Evolutionary conservation across 2,113 vertebrate genomes (phyloP), one percentile per base, ranked within the genome.

Genomic region (Amia ocellicauda): DNA sequence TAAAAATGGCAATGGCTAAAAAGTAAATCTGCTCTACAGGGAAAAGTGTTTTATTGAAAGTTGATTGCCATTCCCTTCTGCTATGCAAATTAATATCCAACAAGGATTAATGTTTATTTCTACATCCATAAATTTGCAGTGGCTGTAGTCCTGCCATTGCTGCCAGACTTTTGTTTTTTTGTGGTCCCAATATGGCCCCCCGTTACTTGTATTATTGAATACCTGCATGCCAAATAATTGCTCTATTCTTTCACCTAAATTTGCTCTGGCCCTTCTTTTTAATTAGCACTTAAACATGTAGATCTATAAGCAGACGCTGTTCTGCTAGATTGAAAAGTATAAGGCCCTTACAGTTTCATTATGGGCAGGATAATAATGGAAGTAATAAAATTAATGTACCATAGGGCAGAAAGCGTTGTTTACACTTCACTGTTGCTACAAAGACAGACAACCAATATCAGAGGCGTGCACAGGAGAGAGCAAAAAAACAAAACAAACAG

Each of bases 271-370:
- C 50, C 27, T 43, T 51, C 58, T 62, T 66, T 61, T 65, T 65
- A 45, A 70, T 70, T 70, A 57, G 52, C 53, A 29, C 62, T 56
- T 70, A 70, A 62, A 61, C 23, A 68, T 62, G 49, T 68, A 55
- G 55, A 62, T 68, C 59, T 56, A 62, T 68, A 62, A 68, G 52
- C 41, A 29, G 8, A 28, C 29, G 8, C 66, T 28, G 58, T 62
- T 68, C 20, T 68, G 51, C 41, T 56, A 55, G 66, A 56, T 62
- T 55, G 66, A 68, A 45, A 47, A 51, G 11, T 40, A 61, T 68
- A 49, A 20, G 20, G 22, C 20, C 24, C 52, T 62, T 54, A 49
- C 59, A 23, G 59, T 68, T 57, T 68, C 58, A 57, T 68, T 68
- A 61, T 47, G 52, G 26, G 20, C 55, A 68, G 20, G 24, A 54